These are phyloP conservation scores for Calidris pygmaea DNA, from an alignment of 2,113 vertebrate species.

Conservation along the genomic window DNA sequence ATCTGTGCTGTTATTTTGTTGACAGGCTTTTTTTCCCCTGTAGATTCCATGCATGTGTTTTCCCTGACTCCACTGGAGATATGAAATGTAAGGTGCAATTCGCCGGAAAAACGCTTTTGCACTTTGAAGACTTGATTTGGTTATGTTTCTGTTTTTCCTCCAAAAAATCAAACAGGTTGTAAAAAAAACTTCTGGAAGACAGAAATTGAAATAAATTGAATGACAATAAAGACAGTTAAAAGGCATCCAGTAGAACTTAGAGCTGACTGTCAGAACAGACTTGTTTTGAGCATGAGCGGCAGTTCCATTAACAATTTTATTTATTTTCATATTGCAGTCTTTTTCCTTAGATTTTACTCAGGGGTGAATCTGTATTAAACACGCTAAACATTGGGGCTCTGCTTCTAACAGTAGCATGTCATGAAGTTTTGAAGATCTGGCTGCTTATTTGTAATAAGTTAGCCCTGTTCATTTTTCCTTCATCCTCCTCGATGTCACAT, in stretches of 20 bases:
- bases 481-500: background rate
- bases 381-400: background rate
- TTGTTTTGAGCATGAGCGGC: background rate
- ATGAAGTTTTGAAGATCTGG: background rate
- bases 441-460: background rate
- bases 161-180: background rate
- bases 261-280: background rate
- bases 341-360: background rate
- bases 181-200: background rate
- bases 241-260: background rate
- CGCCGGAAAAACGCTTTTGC: background rate
- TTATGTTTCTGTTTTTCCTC: background rate
- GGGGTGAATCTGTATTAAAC: background rate
- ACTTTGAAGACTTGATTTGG: background rate
- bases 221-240: background rate
- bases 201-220: background rate
- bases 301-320: background rate
- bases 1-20: background rate
- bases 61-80: background rate
- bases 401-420: background rate
- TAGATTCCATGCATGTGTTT: background rate
- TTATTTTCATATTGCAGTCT: background rate
- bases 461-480: background rate
- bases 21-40: background rate
- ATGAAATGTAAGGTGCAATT: background rate